Evolutionary conservation across 2,888 invertebrate species (phyloP).

Genomic region (Nemurella pictetii): DNA sequence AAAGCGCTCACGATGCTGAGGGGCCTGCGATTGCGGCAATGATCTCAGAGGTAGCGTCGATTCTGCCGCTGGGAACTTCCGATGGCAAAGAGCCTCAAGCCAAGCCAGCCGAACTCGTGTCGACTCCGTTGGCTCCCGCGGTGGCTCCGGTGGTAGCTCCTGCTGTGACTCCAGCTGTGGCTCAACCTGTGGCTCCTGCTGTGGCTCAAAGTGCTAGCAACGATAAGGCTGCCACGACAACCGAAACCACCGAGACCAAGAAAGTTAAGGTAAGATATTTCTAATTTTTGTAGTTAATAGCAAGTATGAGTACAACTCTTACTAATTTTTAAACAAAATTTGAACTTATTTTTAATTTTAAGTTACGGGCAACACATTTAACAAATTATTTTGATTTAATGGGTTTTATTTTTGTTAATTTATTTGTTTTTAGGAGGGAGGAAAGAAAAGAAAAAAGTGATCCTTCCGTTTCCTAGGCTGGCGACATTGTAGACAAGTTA

Average conservation of each 20-base stretch:
- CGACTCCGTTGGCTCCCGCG: too few relatives aligned
- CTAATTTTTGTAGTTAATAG: not conserved
- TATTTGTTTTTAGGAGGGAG: conserved; percentile 25
- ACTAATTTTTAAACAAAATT: too few relatives aligned
- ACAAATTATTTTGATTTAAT: not conserved
- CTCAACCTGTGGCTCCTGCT: not conserved
- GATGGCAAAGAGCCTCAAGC: too few relatives aligned
- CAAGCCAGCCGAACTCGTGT: too few relatives aligned
- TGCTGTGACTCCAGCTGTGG: not conserved
- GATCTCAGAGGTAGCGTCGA: too few relatives aligned
- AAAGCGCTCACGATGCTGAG: too few relatives aligned
- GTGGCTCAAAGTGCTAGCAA: not conserved
- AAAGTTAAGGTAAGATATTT: conserved; percentile 33
- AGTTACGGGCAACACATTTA: too few relatives aligned
- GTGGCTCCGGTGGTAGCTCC: not conserved
- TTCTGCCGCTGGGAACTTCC: too few relatives aligned
- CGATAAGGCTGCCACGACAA: not conserved
- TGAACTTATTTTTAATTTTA: too few relatives aligned
- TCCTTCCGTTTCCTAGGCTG: not conserved
- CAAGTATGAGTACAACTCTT: too few relatives aligned
- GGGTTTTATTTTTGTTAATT: not conserved
- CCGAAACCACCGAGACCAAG: conserved; percentile 1
- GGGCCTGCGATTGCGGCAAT: not conserved
- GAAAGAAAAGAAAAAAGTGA: conserved; percentile 29
- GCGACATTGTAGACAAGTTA: not conserved